Conservation (phyloP, 1,140 invertebrate species). For the Brachionus plicatilis region DNA sequence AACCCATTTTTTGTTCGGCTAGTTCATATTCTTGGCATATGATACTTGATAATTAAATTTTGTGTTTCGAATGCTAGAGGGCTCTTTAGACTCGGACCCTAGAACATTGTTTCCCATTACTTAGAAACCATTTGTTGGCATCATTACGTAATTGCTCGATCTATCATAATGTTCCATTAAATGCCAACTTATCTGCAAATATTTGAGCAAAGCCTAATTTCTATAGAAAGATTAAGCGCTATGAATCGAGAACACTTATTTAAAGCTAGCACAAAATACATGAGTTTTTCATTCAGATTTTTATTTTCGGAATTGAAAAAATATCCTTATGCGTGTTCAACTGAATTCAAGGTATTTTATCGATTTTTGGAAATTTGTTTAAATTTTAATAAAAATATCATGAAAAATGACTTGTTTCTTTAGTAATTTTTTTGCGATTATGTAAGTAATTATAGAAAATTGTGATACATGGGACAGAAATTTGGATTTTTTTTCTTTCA, state of each 20-base stretch:
- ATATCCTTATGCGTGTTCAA: background rate
- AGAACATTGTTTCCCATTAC: background rate
- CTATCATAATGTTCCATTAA: background rate
- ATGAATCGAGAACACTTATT: background rate
- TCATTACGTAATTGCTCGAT: background rate
- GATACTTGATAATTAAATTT: slow-evolving; percentile 25
- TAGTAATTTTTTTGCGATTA: background rate
- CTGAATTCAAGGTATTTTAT: background rate
- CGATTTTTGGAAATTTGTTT: background rate
- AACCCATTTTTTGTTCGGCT: background rate
- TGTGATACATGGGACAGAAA: background rate
- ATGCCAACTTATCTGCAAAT: background rate
- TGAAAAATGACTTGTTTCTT: background rate
- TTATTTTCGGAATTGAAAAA: background rate
- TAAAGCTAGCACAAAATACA: background rate
- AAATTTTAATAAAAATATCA: background rate
- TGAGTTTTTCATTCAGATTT: background rate
- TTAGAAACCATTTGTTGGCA: background rate
- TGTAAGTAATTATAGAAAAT: background rate
- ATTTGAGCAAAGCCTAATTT: background rate
- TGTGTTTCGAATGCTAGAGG: background rate
- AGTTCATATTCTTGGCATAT: background rate
- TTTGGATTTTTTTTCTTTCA: background rate
- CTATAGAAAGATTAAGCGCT: background rate
- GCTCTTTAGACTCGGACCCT: background rate